These are phyloP conservation scores for Gortyna flavago DNA, from an alignment of 2,888 invertebrate genomes.

Conservation along the genomic window DNA sequence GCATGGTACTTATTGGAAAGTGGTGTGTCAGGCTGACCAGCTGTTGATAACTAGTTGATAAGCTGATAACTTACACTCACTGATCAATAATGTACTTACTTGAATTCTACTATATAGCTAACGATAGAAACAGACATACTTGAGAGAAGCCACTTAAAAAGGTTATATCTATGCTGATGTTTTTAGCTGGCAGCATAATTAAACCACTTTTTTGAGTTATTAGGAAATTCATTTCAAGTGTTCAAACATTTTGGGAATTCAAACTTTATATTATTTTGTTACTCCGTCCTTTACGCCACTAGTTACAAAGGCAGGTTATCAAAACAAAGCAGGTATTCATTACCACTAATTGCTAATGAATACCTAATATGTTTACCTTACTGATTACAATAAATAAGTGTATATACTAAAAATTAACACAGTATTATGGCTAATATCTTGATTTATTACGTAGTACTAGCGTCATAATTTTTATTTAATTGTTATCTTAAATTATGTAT, in stretches of 20 bases:
- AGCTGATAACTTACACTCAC: conserved; percentile 38
- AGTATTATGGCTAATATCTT: neutral
- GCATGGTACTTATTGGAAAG: conserved; percentile 12
- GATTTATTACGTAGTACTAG: neutral
- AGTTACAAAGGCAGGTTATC: neutral
- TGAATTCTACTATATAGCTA: neutral
- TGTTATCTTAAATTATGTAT: neutral
- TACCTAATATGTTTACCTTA: neutral
- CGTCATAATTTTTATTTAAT: conserved; percentile 3
- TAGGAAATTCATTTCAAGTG: neutral
- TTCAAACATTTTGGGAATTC: neutral
- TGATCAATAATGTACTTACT: conserved; percentile 50
- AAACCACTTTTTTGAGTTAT: neutral
- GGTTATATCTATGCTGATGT: neutral
- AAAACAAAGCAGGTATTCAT: neutral
- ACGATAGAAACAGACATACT: neutral
- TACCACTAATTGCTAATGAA: neutral
- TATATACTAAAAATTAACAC: neutral
- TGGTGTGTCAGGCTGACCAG: conserved; percentile 47
- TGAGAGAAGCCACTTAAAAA: neutral
- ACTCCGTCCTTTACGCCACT: neutral
- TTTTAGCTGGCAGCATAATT: neutral
- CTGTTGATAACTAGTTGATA: conserved; percentile 51
- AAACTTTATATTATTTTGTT: too few species aligned
- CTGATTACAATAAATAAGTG: neutral